Conservation (phyloP, 2,113 vertebrate species). For the Coreoperca whiteheadi region DNA sequence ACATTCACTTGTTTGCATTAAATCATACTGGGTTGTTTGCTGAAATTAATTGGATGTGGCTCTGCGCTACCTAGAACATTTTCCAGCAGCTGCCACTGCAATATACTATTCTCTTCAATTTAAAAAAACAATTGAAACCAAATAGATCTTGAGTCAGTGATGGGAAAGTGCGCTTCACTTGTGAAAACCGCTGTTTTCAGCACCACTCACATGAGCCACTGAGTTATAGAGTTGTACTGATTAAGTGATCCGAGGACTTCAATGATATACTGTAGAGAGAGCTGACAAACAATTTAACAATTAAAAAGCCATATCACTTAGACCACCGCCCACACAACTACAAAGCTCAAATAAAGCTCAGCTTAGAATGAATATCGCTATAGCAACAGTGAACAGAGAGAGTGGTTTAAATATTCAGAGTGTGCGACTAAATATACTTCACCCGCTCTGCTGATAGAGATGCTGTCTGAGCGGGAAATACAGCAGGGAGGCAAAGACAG, state of each 20-base stretch:
- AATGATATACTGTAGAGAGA: background rate
- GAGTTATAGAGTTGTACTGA: background rate
- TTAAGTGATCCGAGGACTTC: background rate
- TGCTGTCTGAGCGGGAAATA: conserved; percentile 50
- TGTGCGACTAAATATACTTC: conserved; percentile 74
- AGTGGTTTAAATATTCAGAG: conserved; percentile 79
- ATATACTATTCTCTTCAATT: background rate
- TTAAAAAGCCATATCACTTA: conserved; percentile 33
- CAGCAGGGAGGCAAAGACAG: conserved; percentile 32
- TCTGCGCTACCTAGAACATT: too few species aligned
- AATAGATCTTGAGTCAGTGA: background rate
- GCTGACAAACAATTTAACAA: conserved; percentile 48
- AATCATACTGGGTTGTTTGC: too few species aligned
- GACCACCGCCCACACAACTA: conserved; percentile 42
- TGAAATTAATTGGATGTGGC: too few species aligned
- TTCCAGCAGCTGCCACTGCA: too few species aligned
- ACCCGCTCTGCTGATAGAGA: conserved; percentile 56
- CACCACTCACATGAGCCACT: background rate
- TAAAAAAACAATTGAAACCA: background rate
- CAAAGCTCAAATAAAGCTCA: conserved; percentile 58
- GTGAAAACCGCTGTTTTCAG: background rate
- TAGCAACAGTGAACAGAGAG: conserved; percentile 75
- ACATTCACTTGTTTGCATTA: too few species aligned
- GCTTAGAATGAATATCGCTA: conserved; percentile 70
- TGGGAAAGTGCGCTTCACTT: background rate